Conservation (phyloP, 1,140 invertebrate species). For the Phymorhynchus buccinoides region DNA sequence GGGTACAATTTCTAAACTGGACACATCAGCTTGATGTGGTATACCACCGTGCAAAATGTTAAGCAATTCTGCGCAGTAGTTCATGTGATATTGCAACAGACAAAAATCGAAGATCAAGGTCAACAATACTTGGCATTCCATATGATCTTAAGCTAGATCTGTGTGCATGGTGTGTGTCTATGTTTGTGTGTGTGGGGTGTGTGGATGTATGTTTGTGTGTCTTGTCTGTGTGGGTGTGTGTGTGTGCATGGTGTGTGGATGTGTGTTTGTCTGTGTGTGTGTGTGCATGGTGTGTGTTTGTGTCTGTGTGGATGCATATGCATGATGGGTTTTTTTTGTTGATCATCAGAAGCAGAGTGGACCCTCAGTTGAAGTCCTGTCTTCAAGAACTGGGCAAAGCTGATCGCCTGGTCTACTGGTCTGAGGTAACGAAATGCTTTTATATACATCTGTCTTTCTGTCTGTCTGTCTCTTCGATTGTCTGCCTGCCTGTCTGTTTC, state of each 20-base stretch:
- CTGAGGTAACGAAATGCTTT: no score
- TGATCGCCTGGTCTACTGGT: constrained; percentile 61
- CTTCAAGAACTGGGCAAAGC: constrained; percentile 53
- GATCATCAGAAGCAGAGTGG: constrained; percentile 58
- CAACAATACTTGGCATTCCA: no score
- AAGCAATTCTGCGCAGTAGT: no score
- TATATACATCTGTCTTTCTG: no score
- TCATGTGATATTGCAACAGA: no score
- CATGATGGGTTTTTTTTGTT: background rate
- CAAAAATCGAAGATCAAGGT: no score
- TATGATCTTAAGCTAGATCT: no score
- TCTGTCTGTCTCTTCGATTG: background rate
- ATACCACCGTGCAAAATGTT: no score
- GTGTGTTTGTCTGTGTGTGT: background rate
- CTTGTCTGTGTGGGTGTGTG: constrained; percentile 11
- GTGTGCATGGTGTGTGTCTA: no score
- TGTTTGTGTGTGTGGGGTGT: no score
- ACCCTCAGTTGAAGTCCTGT: constrained; percentile 57
- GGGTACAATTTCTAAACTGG: no score
- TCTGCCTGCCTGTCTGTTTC: background rate
- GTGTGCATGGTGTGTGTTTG: background rate
- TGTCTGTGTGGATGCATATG: background rate
- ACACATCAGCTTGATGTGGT: no score
- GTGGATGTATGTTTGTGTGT: background rate
- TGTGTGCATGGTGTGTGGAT: background rate